Base-by-base conservation (phyloP, 2,113 vertebrate genomes). In the Trichomycterus rosablanca region DNA sequence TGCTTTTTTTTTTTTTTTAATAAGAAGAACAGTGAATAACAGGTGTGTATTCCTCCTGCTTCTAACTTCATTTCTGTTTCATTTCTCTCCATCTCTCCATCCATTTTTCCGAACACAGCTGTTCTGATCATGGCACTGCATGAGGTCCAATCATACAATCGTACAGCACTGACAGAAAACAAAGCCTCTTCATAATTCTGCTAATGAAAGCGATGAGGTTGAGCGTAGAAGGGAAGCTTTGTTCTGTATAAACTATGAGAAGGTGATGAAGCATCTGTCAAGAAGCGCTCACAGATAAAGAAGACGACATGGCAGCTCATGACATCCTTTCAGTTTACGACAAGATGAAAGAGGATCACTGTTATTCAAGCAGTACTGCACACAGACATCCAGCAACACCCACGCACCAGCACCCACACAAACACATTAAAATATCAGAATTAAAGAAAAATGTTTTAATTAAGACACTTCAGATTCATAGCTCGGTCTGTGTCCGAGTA, bases 11-110 rank as follows among this genome's bases (percentile, higher is more conserved):
- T n/a, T n/a, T n/a, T n/a, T n/a, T n/a, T n/a, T n/a, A n/a, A n/a
- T n/a, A n/a, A n/a, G n/a, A n/a, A n/a, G n/a, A n/a, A n/a, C n/a
- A n/a, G n/a, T n/a, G n/a, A n/a, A n/a, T n/a, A n/a, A n/a, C n/a
- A n/a, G n/a, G n/a, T n/a, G n/a, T n/a, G n/a, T n/a, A n/a, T 55
- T 20, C 37, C 14, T 30, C 16, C 24, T 20, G 57, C 49, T 35
- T 48, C 50, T 20, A 39, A 65, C 37, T 53, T 63, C 63, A n/a
- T n/a, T n/a, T 44, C 12, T 66, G n/a, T 4, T n/a, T 14, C 49
- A 44, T 37, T 56, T 50, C 49, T 59, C 43, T 73, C 56, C 20
- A 20, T 51, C 7, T n/a, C n/a, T n/a, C n/a, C n/a, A n/a, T n/a
- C n/a, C n/a, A n/a, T n/a, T n/a, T n/a, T n/a, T n/a, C n/a, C n/a